Conservation (phyloP, 1,140 invertebrate genomes). For the Matsumurasca onukii region DNA sequence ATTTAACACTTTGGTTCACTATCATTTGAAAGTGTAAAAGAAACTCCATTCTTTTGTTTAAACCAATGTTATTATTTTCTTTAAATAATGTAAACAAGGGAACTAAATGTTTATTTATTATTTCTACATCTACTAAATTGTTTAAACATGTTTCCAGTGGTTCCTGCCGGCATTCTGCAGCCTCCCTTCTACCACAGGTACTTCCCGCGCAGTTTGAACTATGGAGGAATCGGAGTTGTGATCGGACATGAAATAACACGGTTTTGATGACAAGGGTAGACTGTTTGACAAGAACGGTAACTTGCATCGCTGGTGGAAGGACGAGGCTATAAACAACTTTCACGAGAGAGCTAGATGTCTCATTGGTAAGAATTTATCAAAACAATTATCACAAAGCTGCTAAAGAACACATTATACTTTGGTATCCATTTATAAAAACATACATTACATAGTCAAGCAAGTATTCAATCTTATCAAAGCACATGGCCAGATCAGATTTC, state of each 20-base stretch:
- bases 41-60: no score
- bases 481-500: background rate
- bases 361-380: constrained; percentile 60
- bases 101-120: no score
- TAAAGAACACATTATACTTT: background rate
- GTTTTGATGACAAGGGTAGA: constrained; percentile 67
- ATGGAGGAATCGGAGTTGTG: constrained; percentile 70
- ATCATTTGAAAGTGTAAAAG: no score
- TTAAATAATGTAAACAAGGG: no score
- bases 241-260: constrained; percentile 72
- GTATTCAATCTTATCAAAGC: background rate
- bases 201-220: constrained; percentile 78
- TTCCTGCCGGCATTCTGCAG: constrained; percentile 90
- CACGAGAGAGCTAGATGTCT: constrained; percentile 76
- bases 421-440: background rate
- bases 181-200: constrained; percentile 86
- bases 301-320: constrained; percentile 77
- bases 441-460: no score
- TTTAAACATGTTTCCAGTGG: constrained; percentile 59
- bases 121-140: background rate
- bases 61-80: no score
- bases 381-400: background rate
- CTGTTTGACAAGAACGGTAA: constrained; percentile 69
- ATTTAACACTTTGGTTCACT: no score
- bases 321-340: constrained; percentile 60